Conservation (phyloP, 2,113 vertebrate species). For the Chlorocebus sabaeus region DNA sequence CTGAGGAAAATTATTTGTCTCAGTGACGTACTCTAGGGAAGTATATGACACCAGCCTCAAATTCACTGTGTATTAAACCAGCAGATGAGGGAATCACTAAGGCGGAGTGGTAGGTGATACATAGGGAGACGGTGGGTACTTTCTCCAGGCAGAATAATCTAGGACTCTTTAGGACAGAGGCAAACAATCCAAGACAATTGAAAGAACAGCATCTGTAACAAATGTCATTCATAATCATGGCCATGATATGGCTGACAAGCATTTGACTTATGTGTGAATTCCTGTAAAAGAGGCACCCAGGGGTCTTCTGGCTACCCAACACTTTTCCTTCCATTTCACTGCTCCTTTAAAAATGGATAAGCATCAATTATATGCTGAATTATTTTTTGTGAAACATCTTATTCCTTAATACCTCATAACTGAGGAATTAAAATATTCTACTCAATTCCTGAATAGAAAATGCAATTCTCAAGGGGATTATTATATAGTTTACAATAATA, state of each 20-base stretch:
- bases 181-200: not conserved
- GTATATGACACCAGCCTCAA: not conserved
- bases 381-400: not conserved
- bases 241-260: not conserved
- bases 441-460: not conserved
- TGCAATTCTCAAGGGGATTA: not conserved
- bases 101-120: not conserved
- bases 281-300: not conserved
- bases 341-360: not conserved
- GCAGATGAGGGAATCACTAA: not conserved
- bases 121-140: not conserved
- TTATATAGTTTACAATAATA: not conserved
- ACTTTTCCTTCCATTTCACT: not conserved
- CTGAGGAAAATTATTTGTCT: not conserved
- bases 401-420: not conserved
- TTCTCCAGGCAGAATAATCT: not conserved
- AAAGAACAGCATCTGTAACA: not conserved
- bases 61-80: not conserved
- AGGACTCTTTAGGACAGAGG: not conserved
- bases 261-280: not conserved
- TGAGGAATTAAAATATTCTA: not conserved
- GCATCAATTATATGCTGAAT: not conserved
- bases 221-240: not conserved
- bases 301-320: not conserved
- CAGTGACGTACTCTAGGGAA: not conserved